A percentile compares a stretch with the other conserved stretches of the same genome.
Conservation (phyloP, 2,888 invertebrate species). For the Oxyscelio sp. region DNA sequence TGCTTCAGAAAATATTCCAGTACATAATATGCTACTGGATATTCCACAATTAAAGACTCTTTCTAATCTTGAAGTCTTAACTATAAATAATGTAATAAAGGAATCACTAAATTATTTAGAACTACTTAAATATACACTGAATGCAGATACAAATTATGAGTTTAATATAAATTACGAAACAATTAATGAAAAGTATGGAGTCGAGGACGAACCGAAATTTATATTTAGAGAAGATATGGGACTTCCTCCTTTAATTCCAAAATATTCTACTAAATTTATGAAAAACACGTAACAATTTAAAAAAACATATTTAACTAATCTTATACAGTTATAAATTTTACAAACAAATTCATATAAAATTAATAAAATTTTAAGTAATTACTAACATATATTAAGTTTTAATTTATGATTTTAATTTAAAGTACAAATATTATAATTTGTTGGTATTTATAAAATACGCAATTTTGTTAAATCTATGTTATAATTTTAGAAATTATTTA, state of each 20-base stretch:
- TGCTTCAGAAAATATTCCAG: conserved; percentile 77
- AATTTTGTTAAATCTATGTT: background rate
- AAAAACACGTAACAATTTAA: conserved; percentile 78
- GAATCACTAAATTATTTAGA: conserved; percentile 77
- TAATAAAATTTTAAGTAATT: no score
- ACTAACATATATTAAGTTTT: no score
- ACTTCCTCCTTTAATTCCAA: conserved; percentile 69
- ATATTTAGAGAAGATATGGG: conserved; percentile 77
- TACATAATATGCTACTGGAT: conserved; percentile 76
- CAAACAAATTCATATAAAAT: background rate
- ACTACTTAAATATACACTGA: conserved; percentile 75
- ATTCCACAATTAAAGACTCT: conserved; percentile 61
- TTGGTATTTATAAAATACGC: no score
- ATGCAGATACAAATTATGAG: conserved; percentile 9
- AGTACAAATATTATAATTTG: no score
- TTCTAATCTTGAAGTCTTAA: conserved; percentile 74
- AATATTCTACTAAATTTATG: conserved; percentile 79
- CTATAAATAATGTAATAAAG: conserved; percentile 76
- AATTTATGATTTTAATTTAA: no score
- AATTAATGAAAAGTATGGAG: conserved; percentile 70
- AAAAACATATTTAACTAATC: background rate
- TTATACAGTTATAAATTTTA: background rate
- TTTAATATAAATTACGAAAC: conserved; percentile 17
- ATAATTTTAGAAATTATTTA: conserved; percentile 77
- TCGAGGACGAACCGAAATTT: conserved; percentile 68